phyloP scores from a whole-genome alignment of 2,113 vertebrate species.

The Leiothrix lutea region DNA sequence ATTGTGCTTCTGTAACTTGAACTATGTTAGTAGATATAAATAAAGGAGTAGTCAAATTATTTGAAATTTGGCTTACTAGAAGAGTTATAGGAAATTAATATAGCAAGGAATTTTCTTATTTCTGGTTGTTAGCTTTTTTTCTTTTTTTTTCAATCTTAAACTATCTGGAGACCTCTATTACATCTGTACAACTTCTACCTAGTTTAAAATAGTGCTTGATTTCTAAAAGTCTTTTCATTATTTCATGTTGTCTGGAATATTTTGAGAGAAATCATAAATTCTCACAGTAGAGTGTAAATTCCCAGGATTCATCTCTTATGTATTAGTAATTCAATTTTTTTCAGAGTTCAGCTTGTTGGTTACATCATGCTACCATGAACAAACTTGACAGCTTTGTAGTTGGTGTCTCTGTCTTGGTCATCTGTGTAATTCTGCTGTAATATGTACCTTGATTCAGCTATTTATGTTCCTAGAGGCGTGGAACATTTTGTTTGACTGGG shows the following conservation, averaged over 20 bases:
- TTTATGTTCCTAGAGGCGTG: neutral
- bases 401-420: neutral
- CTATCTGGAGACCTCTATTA: neutral
- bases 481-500: neutral
- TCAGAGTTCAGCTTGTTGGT: neutral
- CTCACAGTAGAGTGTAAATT: neutral
- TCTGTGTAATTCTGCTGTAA: neutral
- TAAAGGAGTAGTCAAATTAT: neutral
- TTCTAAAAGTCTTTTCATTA: neutral
- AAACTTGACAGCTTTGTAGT: neutral
- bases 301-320: neutral
- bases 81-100: neutral
- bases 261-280: neutral
- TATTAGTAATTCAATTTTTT: conserved; percentile 5
- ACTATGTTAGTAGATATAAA: neutral
- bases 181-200: neutral
- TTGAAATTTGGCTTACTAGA: neutral
- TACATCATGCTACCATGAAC: neutral
- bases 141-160: neutral
- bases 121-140: accelerated
- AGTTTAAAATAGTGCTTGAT: neutral
- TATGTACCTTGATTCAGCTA: neutral
- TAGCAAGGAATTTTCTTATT: neutral
- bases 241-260: neutral
- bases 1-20: neutral